Conservation (phyloP, 2,888 invertebrate genomes). For the Harpalus rubripes region DNA sequence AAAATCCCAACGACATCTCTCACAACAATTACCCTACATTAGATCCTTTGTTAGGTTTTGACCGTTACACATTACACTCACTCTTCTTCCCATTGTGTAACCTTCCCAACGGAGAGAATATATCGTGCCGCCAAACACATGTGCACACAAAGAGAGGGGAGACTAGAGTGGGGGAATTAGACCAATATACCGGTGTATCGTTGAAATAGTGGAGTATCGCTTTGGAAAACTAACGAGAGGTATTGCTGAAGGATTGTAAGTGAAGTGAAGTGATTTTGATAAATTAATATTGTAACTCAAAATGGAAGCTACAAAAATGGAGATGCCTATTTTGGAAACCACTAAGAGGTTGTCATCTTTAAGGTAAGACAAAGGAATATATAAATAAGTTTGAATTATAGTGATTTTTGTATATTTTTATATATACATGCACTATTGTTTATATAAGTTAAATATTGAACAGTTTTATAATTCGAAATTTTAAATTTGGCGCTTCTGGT, state of each 20-base stretch:
- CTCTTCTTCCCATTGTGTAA: slow-evolving; percentile 9
- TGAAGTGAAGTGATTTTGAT: neutral
- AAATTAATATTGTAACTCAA: slow-evolving; percentile 67
- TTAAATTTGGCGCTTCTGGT: no score
- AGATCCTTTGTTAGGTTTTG: no score
- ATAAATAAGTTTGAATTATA: no score
- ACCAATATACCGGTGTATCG: slow-evolving; percentile 33
- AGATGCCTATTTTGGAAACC: slow-evolving; percentile 71
- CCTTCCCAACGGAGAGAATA: neutral
- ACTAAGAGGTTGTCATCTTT: slow-evolving; percentile 72
- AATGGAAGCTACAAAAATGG: slow-evolving; percentile 68
- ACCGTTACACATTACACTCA: no score
- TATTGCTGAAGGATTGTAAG: neutral
- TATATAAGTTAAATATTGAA: no score
- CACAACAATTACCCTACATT: no score
- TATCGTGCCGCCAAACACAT: slow-evolving; percentile 5
- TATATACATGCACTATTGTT: no score
- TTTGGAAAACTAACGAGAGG: neutral
- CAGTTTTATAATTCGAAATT: no score
- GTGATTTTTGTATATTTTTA: no score
- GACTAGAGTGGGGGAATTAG: slow-evolving; percentile 27
- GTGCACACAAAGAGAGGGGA: slow-evolving; percentile 14
- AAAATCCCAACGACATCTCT: no score
- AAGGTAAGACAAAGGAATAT: slow-evolving; percentile 70
- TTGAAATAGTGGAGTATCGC: slow-evolving; percentile 18